phyloP scores from a whole-genome alignment of 2,113 vertebrate species.

The Mormyrus iriodes region DNA sequence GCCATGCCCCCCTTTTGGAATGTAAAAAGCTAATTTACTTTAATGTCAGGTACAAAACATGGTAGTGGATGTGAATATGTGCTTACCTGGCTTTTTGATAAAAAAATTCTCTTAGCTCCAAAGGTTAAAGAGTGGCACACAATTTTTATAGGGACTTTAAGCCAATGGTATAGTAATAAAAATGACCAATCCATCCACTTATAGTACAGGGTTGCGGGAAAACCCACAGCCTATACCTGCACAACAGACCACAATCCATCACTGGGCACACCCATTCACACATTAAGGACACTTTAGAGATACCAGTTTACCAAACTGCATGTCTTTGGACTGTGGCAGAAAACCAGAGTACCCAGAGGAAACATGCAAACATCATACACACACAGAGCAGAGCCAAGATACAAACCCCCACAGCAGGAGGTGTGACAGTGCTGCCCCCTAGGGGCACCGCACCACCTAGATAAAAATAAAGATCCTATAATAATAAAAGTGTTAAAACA shows the following conservation, averaged over 20 bases:
- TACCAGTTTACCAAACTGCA: neutral
- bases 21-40: neutral
- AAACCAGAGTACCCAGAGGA: neutral
- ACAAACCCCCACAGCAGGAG: neutral
- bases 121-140: neutral
- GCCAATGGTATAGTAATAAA: neutral
- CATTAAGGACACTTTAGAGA: neutral
- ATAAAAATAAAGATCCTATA: neutral
- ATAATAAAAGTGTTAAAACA: neutral
- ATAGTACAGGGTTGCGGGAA: neutral
- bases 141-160: neutral
- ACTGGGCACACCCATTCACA: neutral
- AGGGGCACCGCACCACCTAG: neutral
- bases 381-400: neutral
- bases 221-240: neutral
- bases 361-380: neutral
- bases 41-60: slow-evolving; percentile 6
- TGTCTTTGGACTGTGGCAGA: neutral
- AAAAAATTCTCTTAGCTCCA: neutral
- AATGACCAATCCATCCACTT: neutral
- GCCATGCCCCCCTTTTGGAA: slow-evolving; percentile 72
- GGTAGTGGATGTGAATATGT: neutral
- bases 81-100: neutral
- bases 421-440: neutral
- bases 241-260: neutral